Evolutionary conservation across 2,797 vertebrate genomes (phyloP).

Genomic region (Enteromius radiatus): DNA sequence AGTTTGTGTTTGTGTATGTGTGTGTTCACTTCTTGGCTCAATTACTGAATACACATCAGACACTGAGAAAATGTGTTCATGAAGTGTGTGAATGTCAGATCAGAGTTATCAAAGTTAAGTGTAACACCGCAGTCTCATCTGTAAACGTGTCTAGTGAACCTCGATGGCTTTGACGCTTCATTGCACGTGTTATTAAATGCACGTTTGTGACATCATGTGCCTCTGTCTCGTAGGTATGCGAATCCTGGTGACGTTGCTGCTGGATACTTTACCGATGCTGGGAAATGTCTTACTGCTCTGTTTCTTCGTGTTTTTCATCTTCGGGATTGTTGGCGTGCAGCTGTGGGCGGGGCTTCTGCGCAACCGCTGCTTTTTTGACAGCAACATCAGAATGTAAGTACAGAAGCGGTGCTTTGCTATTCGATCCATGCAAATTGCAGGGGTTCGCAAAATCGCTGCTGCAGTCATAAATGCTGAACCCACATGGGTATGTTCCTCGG

Average conservation of each 20-base stretch:
- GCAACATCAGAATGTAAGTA: conserved; percentile 85
- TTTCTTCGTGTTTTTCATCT: conserved; percentile 99
- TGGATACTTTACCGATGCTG: conserved; percentile 96
- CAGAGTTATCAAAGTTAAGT: conserved; percentile 9
- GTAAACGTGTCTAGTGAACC: neutral
- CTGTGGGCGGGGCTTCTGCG: conserved; percentile 95
- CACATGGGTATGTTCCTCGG: neutral
- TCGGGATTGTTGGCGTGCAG: conserved; percentile 94
- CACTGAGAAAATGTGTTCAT: conserved; percentile 14
- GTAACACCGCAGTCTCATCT: neutral
- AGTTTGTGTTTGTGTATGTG: conserved; percentile 59
- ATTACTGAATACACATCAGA: conserved; percentile 28
- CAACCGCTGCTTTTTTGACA: conserved; percentile 94
- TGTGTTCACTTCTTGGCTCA: conserved; percentile 35
- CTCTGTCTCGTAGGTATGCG: conserved; percentile 82
- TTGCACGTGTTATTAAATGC: neutral
- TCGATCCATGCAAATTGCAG: neutral
- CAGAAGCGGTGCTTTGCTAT: neutral
- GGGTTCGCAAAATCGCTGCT: neutral
- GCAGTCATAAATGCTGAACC: neutral
- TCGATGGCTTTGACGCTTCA: conserved; percentile 2
- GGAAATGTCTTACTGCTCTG: conserved; percentile 95
- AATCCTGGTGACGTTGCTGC: conserved; percentile 93
- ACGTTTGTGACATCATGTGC: neutral
- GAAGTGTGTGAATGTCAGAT: conserved; percentile 19